Base-by-base conservation (phyloP, 2,888 invertebrate genomes). In the Polymixis lichenea region DNA sequence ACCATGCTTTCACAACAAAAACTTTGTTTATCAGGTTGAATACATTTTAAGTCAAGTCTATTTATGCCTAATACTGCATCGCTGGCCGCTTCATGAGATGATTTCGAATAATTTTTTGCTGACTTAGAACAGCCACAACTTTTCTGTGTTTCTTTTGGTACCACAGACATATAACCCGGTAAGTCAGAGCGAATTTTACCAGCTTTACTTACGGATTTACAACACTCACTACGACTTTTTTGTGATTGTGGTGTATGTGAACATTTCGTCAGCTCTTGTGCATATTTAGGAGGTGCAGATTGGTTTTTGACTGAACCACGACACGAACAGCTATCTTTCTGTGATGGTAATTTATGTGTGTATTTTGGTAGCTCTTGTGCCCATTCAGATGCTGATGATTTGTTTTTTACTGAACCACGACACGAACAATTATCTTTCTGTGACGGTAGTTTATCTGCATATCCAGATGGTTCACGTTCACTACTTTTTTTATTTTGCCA, bases 141-240 rank as follows among this genome's bases (percentile, higher is more conserved):
- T 55, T 46, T 15, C 17, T 13, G 25, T 46, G 32, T 46, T 32
- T 38, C 1, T 58, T 43, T 43, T 49, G 56, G 62, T 56, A 80
- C 11, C 5, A 58, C 79, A 51, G 65, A 64, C 5, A 83, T 43
- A 51, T 70, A 53, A 46, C 61, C 84, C 6, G 67, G 3, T 15
- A 53, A 43, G 0, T 38, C 64, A 9, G n/a, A 8, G 38, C 17
- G 56, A 11, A 75, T 58, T 51, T 75, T 51, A 22, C 17, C 13
- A 43, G 17, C 13, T 25, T 46, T 17, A 38, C 28, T 19, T 60
- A 17, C 22, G 19, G 25, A 46, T 28, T 55, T 49, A n/a, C n/a
- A 22, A 53, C 19, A 53, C 6, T 13, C 25, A 55, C 46, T 2
- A 72, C 8, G 28, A 17, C 8, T 72, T 53, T 53, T 51, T 17